Base-by-base conservation (phyloP, 2,113 vertebrate genomes). In the Nanorana parkeri region DNA sequence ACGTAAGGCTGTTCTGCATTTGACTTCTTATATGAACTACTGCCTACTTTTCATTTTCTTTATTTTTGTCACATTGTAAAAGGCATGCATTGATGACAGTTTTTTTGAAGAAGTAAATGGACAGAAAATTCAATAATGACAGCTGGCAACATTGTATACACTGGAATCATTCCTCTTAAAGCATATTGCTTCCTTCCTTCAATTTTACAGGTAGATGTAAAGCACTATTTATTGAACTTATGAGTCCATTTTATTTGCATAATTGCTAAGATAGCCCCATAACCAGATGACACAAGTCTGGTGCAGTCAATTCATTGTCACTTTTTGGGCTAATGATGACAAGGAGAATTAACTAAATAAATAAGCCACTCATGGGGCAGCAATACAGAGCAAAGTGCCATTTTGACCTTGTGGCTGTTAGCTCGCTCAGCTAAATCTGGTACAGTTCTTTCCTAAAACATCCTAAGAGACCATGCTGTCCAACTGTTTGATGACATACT, bases 231-330 rank as follows among this genome's bases (percentile, higher is more conserved):
- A 47, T 47, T 47, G 41, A 47, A 11, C 19, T n/a, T 71, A 41
- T 17, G 10, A 19, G 19, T 28, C 26, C 3, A 36, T 41, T 54
- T 24, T 68, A 79, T 79, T 36, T 56, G 41, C 77, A 79, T 58
- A 68, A 75, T 75, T 58, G 64, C 77, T 41, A 36, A 58, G 4
- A 66, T 51, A 29, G 32, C 47, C 20, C n/a, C 28, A 26, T 67
- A 19, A 17, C 63, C 47, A 67, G 63, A 67, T 78, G 75, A 61
- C 52, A 51, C 1, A 55, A 32, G 76, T 67, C 19, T 78, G 26
- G 63, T 55, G 17, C 52, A 67, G 26, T 52, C 76, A 55, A 55
- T 78, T 78, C 52, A 32, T 24, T 20, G 63, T 78, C 21, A 65
- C 23, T 65, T 77, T 47, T 77, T 65, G 23, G 23, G 24, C 17